Conservation (phyloP, 2,888 invertebrate genomes). For the Drosophila meridionalis region DNA sequence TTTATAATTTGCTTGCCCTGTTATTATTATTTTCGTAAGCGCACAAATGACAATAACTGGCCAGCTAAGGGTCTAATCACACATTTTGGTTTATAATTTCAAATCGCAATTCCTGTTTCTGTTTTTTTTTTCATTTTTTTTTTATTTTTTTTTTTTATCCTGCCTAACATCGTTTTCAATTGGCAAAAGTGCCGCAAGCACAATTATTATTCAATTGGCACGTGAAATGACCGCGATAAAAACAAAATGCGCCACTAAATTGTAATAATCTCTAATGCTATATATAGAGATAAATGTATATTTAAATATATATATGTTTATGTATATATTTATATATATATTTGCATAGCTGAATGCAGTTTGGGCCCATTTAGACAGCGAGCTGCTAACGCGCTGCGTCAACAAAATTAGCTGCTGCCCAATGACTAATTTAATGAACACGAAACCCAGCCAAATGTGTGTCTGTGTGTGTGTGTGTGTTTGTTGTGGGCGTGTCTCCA, state of each 20-base stretch:
- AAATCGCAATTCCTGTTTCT: background rate
- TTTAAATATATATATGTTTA: background rate
- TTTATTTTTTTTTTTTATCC: background rate
- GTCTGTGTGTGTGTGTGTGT: constrained; percentile 6
- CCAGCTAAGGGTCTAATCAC: constrained; percentile 1
- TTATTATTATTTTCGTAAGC: background rate
- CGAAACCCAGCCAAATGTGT: constrained; percentile 38
- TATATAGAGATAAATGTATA: background rate
- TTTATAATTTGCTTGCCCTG: background rate
- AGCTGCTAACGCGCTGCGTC: constrained; percentile 46
- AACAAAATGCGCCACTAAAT: constrained; percentile 31
- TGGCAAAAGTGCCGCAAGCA: constrained; percentile 17
- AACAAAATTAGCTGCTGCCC: constrained; percentile 67
- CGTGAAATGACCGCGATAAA: constrained; percentile 44
- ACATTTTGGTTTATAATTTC: constrained; percentile 1
- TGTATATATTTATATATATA: background rate
- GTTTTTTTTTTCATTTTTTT: background rate
- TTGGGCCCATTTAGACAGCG: background rate
- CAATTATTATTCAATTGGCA: constrained; percentile 57
- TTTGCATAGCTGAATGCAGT: constrained; percentile 3
- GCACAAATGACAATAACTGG: background rate
- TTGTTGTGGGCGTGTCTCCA: constrained; percentile 38
- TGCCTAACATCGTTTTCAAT: constrained; percentile 9
- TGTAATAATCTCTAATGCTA: constrained; percentile 11
- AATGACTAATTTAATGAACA: constrained; percentile 76